Base-by-base conservation (phyloP, 2,797 vertebrate genomes). In the Eutrigla gurnardus region DNA sequence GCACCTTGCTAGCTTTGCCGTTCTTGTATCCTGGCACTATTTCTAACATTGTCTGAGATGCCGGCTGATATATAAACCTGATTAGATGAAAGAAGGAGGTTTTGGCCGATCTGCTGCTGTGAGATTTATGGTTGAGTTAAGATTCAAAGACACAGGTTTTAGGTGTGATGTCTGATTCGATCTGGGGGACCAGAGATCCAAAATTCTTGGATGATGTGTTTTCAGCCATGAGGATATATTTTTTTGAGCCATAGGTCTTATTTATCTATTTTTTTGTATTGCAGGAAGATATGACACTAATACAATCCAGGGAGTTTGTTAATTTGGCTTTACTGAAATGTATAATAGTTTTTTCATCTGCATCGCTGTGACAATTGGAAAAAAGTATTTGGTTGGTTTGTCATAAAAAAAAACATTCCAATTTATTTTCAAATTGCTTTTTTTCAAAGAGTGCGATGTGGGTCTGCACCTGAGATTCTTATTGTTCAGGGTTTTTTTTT, bases 11-110 rank as follows among this genome's bases (percentile, higher is more conserved):
- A 53, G 17, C 14, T 62, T 52, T 18, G 39, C 9, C 70, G 11
- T 37, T 11, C 5, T 10, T 18, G 25, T 67, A 54, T 46, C 45
- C 47, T 18, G 32, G 32, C 47, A n/a, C 52, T 53, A 37, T 70
- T 67, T 58, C 36, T 47, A 58, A 74, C 18, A 50, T 42, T 65
- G 57, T 66, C 18, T 68, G 72, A 78, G 40, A 71, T 49, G 32
- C 55, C 65, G 33, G 17, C 25, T 17, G 47, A 25, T 8, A 54
- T 36, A 32, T 53, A 39, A 45, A 63, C 47, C 18, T 58, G 11
- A 62, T 65, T 59, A n/a, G 47, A 55, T 64, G 32, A 75, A 72
- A 55, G 40, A 37, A 60, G 37, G 36, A 15, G 59, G 49, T 64
- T 84, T 65, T 61, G 42, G 37, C 45, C 18, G 11, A n/a, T 37